Evolutionary conservation across 2,113 vertebrate species (phyloP), one percentile per base, ranked within the genome.

Genomic region (Cavia porcellus): DNA sequence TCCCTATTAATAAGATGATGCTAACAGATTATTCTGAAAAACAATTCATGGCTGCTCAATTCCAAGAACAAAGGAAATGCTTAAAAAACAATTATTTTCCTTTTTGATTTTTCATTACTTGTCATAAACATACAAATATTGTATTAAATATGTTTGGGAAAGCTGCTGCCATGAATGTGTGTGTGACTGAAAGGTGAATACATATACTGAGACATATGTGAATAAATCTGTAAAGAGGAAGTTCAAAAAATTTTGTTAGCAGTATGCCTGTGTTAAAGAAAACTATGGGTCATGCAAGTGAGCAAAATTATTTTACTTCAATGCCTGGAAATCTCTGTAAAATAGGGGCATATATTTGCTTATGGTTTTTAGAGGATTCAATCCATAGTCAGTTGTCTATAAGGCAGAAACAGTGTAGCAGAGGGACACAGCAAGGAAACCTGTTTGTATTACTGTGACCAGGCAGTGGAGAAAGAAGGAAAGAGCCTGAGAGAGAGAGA

Each of bases 61-160:
- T 42, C 59, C 45, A 92, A 62, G 17, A 94, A 72, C 24, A 93
- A 91, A 94, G 57, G 75, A 64, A 94, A 6, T 42, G 1, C 5
- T 87, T 97, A 92, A 92, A 42, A 96, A 94, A 93, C 52, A 93
- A 86, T 70, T 35, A 50, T 85, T 87, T 92, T 93, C 70, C 64
- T 77, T 89, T 88, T 74, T 83, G 25, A 81, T 79, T 75, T 90
- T 81, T 91, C 35, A 74, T 97, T 66, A 72, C 59, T 50, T 25
- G 22, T 4, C 74, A 89, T 38, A 57, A 93, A 62, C 74, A 90
- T 79, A 12, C 59, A 96, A 93, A 96, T 45, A 64, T 30, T 2
- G 38, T 52, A 55, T 83, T 83, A 93, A 91, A 93, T 50, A 8
- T 91, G 19, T 55, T 89, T 95, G 47, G 10, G 61, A 89, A 89